Evolutionary conservation across 30 jellyfish, hydroid and myxozoan genomes (phyloP).

Genomic region (Phacellophora camtschatica): DNA sequence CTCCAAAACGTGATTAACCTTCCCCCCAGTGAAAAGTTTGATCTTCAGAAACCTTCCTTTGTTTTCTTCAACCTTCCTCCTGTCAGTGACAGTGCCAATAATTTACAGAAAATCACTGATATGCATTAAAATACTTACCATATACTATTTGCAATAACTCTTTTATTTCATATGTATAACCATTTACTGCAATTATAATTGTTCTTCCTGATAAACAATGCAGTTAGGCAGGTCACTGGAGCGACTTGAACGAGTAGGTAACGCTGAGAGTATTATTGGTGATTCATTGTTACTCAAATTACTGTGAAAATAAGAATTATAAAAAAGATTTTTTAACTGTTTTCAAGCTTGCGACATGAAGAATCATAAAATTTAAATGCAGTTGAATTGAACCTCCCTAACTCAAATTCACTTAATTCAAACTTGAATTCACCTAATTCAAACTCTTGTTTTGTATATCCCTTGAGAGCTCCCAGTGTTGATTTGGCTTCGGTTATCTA

Average conservation of each 20-base stretch:
- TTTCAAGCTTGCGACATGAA: too few species aligned
- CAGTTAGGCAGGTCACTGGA: slow-evolving; percentile 31
- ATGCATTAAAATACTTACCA: slow-evolving; percentile 12
- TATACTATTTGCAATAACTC: too few species aligned
- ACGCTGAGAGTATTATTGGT: neutral
- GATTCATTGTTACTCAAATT: neutral
- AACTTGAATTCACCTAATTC: too few species aligned
- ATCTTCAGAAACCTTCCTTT: too few species aligned
- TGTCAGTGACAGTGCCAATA: neutral
- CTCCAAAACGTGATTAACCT: too few species aligned
- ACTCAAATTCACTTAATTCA: too few species aligned
- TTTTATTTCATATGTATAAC: neutral
- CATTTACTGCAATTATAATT: neutral
- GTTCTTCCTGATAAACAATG: slow-evolving; percentile 29
- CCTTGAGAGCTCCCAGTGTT: neutral
- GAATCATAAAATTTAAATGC: too few species aligned
- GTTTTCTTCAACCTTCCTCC: neutral
- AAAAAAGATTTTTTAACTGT: too few species aligned
- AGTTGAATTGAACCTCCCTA: too few species aligned
- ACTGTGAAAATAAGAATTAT: neutral
- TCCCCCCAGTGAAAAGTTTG: too few species aligned
- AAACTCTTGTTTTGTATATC: too few species aligned
- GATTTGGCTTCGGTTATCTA: neutral
- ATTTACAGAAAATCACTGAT: neutral
- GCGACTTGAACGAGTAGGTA: neutral